Base-by-base conservation (phyloP, 2,797 vertebrate genomes). In the Parauchenoglanis ngamensis region DNA sequence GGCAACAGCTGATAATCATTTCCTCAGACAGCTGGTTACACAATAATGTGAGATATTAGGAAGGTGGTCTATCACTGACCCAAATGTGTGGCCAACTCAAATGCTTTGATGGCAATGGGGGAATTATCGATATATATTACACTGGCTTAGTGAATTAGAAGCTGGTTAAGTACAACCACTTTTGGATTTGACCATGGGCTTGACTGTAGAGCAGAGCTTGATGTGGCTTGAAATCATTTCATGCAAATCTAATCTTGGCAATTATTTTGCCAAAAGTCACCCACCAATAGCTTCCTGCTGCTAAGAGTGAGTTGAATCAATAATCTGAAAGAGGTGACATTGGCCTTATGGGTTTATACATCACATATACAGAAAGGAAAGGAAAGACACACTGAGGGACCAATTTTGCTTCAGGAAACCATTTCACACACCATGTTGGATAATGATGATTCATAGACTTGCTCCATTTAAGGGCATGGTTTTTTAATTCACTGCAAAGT, bases 1-100 rank as follows among this genome's bases (percentile, higher is more conserved):
- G 89, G 40, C 83, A 90, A 91, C 91, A 68, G 54, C 46, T 54
- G 87, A 83, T 59, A 83, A 49, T 86, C 40, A 75, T 84, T 87
- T 31, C 80, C 23, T 11, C 21, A 84, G 84, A 86, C 49, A n/a
- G 84, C 78, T 13, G 83, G 13, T 84, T 56, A 82, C 67, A 85
- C 86, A 79, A 80, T 54, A 23, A 49, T 84, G 79, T 83, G 72
- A 72, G 56, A 86, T 70, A 87, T 89, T 40, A 65, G 28, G 23
- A 83, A 56, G 44, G 80, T 40, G 15, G 28, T 31, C n/a, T 52
- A 79, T 81, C 35, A 44, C 35, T 44, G 40, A 44, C 6, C n/a
- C 10, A 61, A 44, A 80, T 61, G 35, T 81, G 6, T 46, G 12
- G 31, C 54, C 21, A 35, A 12, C 40, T 57, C 11, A 79, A 1